Evolutionary conservation across 2,888 invertebrate species (phyloP).

Genomic region (Halictus ligatus): DNA sequence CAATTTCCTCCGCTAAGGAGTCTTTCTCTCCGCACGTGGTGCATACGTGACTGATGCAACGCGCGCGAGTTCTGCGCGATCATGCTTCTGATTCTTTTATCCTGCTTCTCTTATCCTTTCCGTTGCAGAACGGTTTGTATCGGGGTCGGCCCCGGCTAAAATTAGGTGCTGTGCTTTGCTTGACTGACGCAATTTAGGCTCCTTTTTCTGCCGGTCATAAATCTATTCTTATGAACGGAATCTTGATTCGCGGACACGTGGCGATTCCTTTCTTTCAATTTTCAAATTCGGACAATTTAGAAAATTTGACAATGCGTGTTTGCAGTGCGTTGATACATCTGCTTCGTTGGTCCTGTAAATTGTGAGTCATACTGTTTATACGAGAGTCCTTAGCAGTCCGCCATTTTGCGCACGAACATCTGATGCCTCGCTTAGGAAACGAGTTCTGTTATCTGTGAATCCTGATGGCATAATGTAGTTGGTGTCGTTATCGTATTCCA

Average conservation of each 20-base stretch:
- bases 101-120: background rate
- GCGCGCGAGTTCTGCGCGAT: conserved; percentile 31
- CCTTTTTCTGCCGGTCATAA: conserved; percentile 13
- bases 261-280: background rate
- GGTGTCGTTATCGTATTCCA: background rate
- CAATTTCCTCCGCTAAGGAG: background rate
- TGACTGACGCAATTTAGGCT: conserved; percentile 49
- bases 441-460: background rate
- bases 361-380: background rate
- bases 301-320: background rate
- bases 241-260: background rate
- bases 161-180: conserved; percentile 30
- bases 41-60: conserved; percentile 67
- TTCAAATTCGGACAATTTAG: too few relatives aligned
- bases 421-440: background rate
- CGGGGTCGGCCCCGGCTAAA: conserved; percentile 29
- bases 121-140: background rate
- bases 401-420: background rate
- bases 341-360: background rate
- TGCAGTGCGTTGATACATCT: too few relatives aligned
- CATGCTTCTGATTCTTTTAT: conserved; percentile 8
- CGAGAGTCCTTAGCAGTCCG: background rate
- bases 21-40: conserved; percentile 36
- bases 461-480: background rate
- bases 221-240: conserved; percentile 28